A percentile compares a stretch with the other conserved stretches of the same genome.
Conservation (phyloP, 2,113 vertebrate genomes). For the Lamprotornis superbus region DNA sequence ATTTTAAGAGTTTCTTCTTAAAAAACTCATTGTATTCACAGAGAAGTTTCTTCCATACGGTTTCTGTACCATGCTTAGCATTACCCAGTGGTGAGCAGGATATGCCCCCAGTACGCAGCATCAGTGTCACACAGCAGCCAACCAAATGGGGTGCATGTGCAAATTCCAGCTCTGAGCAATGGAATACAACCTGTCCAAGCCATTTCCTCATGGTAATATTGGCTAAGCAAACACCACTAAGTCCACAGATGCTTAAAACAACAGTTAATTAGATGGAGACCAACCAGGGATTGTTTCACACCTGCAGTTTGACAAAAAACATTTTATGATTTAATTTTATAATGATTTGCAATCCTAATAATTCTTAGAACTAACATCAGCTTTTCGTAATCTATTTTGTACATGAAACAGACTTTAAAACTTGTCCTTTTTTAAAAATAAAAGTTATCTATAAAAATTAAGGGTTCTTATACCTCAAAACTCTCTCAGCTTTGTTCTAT, state of each 20-base stretch:
- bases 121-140: not conserved
- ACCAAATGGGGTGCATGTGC: not conserved
- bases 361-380: not conserved
- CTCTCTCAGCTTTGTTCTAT: not conserved
- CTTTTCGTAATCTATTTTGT: not conserved
- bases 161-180: not conserved
- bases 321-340: not conserved
- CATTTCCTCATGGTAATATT: not conserved
- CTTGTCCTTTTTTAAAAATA: not conserved
- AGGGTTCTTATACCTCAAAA: not conserved
- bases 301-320: not conserved
- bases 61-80: not conserved
- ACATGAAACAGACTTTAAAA: not conserved
- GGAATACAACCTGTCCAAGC: not conserved
- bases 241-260: not conserved
- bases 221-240: not conserved
- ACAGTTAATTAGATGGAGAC: not conserved
- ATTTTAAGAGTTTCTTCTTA: not conserved
- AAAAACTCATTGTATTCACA: not conserved
- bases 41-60: not conserved
- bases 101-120: fast-evolving
- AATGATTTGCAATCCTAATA: not conserved
- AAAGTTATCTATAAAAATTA: not conserved
- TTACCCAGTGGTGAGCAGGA: fast-evolving
- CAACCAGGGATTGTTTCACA: not conserved